Base-by-base conservation (phyloP, 2,888 invertebrate species). In the Encarsia formosa region DNA sequence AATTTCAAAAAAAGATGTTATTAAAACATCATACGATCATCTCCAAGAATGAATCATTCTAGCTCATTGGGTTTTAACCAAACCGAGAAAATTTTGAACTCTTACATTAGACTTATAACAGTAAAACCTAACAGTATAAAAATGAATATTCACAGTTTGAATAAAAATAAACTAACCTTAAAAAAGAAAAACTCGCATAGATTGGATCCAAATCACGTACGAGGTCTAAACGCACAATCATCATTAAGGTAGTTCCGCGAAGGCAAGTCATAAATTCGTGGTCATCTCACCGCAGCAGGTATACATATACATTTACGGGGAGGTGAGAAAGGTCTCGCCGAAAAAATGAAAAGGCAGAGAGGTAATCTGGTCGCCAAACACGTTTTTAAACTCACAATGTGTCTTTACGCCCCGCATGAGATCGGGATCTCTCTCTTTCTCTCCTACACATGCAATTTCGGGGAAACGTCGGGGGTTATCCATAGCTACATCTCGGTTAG, bases 331-430 rank as follows among this genome's bases (percentile, higher is more conserved):
- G 63, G 63, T 62, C 63, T 61, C 63, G 60, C 64, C 64, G 63
- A 61, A 57, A 64, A 69, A 67, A 69, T 66, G 47, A 66, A 65
- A 66, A 64, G n/a, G n/a, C n/a, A n/a, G n/a, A n/a, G n/a, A n/a
- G 65, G 66, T 65, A 65, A 72, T 71, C 71, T 70, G 69, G 64
- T 68, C 65, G 61, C 68, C 57, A 62, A 62, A 66, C 71, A 71
- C 71, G 71, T 72, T 64, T 61, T 64, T 61, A 62, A 63, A 23
- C 20, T 46, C n/a, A n/a, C n/a, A n/a, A n/a, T n/a, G n/a, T n/a
- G n/a, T 13, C 8, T 32, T n/a, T 15, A 32, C 32, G 32, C 32
- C 15, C 32, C 13, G 32, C 26, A 11, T n/a, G n/a, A n/a, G n/a
- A n/a, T n/a, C n/a, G n/a, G n/a, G 26, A 11, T 8, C 26, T 13